phyloP scores from a whole-genome alignment of 2,797 vertebrate species.

The Acomys russatus region DNA sequence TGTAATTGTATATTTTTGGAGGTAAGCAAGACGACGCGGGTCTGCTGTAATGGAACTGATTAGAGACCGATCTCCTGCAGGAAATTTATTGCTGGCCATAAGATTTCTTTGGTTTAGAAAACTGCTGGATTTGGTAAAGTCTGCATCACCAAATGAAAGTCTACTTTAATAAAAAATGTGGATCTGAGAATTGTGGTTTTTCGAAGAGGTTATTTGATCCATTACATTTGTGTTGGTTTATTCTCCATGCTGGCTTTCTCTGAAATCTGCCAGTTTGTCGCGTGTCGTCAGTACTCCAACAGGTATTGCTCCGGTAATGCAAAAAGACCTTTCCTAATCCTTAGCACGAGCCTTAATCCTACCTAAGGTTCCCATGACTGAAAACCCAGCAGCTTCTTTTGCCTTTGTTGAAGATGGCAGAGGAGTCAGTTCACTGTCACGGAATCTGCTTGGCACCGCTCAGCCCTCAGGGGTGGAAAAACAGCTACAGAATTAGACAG shows the following conservation, averaged over 20 bases:
- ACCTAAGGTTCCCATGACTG: not conserved
- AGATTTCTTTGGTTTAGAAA: conserved; percentile 80
- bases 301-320: conserved; percentile 75
- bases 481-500: conserved; percentile 82
- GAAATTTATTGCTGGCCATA: conserved; percentile 79
- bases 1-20: conserved; percentile 86
- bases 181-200: conserved; percentile 85
- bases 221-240: conserved; percentile 81
- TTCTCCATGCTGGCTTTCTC: conserved; percentile 76
- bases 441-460: conserved; percentile 39
- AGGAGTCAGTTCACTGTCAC: conserved; percentile 53
- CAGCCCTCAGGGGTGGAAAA: conserved; percentile 84
- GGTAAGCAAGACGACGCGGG: conserved; percentile 76
- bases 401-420: conserved; percentile 58
- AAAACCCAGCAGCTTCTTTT: conserved; percentile 52
- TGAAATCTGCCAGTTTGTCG: conserved; percentile 79
- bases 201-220: conserved; percentile 80
- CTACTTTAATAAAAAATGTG: conserved; percentile 82
- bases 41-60: conserved; percentile 83
- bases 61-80: conserved; percentile 87
- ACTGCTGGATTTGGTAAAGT: conserved; percentile 77
- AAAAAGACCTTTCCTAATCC: conserved; percentile 48
- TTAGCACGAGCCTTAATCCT: conserved; percentile 57
- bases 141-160: conserved; percentile 75
- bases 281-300: conserved; percentile 83